These are phyloP conservation scores for Drosophila mettleri DNA, from an alignment of 2,888 invertebrate genomes.

Conservation along the genomic window DNA sequence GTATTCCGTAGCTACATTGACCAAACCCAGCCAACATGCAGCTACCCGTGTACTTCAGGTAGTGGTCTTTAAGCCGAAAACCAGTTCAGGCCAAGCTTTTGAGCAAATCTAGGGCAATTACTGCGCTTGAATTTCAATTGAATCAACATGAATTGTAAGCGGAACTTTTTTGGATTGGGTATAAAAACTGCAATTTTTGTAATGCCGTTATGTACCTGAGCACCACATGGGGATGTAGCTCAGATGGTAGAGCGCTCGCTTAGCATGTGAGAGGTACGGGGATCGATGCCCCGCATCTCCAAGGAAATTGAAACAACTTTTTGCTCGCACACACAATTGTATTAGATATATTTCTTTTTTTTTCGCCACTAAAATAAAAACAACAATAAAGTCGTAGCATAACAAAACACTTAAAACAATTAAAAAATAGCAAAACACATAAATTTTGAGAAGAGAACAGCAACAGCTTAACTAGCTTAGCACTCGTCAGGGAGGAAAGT, in stretches of 20 bases:
- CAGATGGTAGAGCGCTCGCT: slow-evolving; percentile 85
- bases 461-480: slow-evolving; percentile 68
- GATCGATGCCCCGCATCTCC: slow-evolving; percentile 85
- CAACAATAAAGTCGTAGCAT: slow-evolving; percentile 30
- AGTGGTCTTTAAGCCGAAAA: slow-evolving; percentile 34
- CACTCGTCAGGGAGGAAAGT: slow-evolving; percentile 46
- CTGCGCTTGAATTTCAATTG: slow-evolving; percentile 59
- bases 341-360: slow-evolving; percentile 3
- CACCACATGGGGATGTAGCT: slow-evolving; percentile 83
- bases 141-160: slow-evolving; percentile 32
- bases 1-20: background rate
- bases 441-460: slow-evolving; percentile 63
- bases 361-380: slow-evolving; percentile 2
- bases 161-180: slow-evolving; percentile 4
- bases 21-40: slow-evolving; percentile 10
- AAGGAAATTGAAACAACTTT: slow-evolving; percentile 28
- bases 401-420: slow-evolving; percentile 83
- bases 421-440: slow-evolving; percentile 83
- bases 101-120: slow-evolving; percentile 33
- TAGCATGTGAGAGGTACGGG: slow-evolving; percentile 85
- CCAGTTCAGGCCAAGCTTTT: slow-evolving; percentile 54
- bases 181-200: slow-evolving; percentile 23
- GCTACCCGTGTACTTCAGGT: background rate
- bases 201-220: slow-evolving; percentile 10
- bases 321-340: background rate